Base-by-base conservation (phyloP, 1,140 invertebrate species). In the Lutraria rhynchaena region DNA sequence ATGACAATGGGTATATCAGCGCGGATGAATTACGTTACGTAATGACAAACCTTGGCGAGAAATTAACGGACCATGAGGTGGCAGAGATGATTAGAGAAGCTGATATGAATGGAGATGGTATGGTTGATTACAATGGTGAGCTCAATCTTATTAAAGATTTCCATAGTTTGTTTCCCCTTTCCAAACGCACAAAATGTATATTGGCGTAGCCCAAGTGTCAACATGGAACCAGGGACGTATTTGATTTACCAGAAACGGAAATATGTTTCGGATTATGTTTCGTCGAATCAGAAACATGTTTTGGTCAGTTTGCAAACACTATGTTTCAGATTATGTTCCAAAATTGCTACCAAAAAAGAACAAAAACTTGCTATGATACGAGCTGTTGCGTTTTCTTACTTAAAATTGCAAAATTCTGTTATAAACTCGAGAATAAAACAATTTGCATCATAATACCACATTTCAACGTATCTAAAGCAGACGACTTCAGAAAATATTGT, bases 71-170 rank as follows among this genome's bases (percentile, higher is more conserved):
- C 85, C 95, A 96, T 86, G 97, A 98, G 90, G 96, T 97, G 13
- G 96, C 97, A 84, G 96, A 97, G 86, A 97, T 98, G 96, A 97
- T 98, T 86, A 95, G 95, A 86, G 96, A 98, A 91, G 97, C 97
- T 46, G 96, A 98, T 93, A 92, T 97, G 0, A 96, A 98, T 90
- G 96, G 96, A 0, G 96, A 98, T 88, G 87, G 87, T 15, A 78
- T 85, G 41, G 87, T 87, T 4, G 85, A 87, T 51, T 76, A 61
- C 51, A 61, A 61, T 24, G 73, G 73, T 76, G 24, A 55, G 84
- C 81, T 27, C 70, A 83, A 49, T n/a, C n/a, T n/a, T n/a, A n/a
- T n/a, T n/a, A n/a, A n/a, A n/a, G n/a, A n/a, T n/a, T n/a, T n/a
- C n/a, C n/a, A n/a, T n/a, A n/a, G n/a, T n/a, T n/a, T n/a, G n/a